Conservation (phyloP, 2,113 vertebrate genomes). For the Heloderma charlesbogerti region DNA sequence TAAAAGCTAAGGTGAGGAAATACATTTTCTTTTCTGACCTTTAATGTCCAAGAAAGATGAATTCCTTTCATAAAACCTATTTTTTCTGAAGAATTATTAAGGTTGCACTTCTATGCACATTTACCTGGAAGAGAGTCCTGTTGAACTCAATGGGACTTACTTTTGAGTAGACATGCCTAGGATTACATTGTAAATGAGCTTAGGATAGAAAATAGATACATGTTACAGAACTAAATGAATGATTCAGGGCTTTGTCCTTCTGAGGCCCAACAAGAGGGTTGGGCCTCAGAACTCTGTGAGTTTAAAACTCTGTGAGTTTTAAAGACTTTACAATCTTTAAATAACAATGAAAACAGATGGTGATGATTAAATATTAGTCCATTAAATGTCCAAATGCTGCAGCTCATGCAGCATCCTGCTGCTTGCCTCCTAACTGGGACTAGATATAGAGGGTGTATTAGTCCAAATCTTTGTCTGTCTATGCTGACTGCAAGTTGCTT, state of each 20-base stretch:
- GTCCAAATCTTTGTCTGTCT: background rate
- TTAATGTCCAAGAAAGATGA: background rate
- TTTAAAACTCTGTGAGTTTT: no score
- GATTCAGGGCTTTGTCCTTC: background rate
- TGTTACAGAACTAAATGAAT: constrained; percentile 38
- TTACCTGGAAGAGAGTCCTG: background rate
- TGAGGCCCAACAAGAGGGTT: background rate
- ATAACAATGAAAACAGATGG: background rate
- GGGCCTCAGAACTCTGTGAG: no score
- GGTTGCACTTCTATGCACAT: background rate
- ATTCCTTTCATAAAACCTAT: background rate
- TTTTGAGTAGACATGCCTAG: background rate
- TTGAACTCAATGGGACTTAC: background rate
- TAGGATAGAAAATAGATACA: background rate
- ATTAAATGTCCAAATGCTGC: background rate
- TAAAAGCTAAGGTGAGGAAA: constrained; percentile 11
- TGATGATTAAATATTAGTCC: background rate
- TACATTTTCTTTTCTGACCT: background rate
- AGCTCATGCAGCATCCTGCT: background rate
- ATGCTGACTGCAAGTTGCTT: background rate
- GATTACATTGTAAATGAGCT: background rate
- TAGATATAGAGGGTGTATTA: background rate
- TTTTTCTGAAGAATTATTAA: background rate
- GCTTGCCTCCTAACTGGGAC: background rate
- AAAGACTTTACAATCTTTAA: constrained; percentile 1